A percentile compares a stretch with the other conserved stretches of the same genome.
These are phyloP conservation scores for Phallusia fumigata DNA, from an alignment of 23 tunicate species.

Conservation along the genomic window DNA sequence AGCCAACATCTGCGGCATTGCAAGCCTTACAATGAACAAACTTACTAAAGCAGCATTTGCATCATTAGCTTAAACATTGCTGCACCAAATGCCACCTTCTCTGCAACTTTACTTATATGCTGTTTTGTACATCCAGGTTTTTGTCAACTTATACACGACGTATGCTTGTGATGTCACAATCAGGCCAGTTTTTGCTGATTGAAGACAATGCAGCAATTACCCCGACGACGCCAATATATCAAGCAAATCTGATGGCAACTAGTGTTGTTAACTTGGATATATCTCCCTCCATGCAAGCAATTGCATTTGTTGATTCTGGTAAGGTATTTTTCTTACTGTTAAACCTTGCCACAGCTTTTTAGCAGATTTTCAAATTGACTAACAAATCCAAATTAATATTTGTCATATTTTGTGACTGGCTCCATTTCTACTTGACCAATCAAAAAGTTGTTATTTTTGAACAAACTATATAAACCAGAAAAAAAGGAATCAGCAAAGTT, in stretches of 20 bases:
- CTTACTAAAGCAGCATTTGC: no score
- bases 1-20: no score
- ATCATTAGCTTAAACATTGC: no score
- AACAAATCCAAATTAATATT: no score
- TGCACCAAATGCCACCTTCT: no score
- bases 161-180: constrained; percentile 68
- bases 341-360: neutral
- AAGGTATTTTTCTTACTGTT: neutral
- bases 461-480: no score
- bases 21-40: no score
- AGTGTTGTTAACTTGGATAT: constrained; percentile 51
- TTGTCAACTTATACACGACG: constrained; percentile 85
- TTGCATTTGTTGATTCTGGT: constrained; percentile 86
- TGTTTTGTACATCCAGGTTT: constrained; percentile 29
- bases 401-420: no score
- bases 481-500: no score
- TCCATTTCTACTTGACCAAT: no score
- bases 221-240: constrained; percentile 88
- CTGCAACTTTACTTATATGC: no score
- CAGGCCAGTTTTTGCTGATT: constrained; percentile 88
- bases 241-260: constrained; percentile 64
- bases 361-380: neutral
- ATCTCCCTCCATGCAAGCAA: constrained; percentile 73
- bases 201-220: constrained; percentile 92
- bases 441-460: no score